Evolutionary conservation across 2,797 vertebrate genomes (phyloP).

Genomic region (Parotocinclus haroldoi): DNA sequence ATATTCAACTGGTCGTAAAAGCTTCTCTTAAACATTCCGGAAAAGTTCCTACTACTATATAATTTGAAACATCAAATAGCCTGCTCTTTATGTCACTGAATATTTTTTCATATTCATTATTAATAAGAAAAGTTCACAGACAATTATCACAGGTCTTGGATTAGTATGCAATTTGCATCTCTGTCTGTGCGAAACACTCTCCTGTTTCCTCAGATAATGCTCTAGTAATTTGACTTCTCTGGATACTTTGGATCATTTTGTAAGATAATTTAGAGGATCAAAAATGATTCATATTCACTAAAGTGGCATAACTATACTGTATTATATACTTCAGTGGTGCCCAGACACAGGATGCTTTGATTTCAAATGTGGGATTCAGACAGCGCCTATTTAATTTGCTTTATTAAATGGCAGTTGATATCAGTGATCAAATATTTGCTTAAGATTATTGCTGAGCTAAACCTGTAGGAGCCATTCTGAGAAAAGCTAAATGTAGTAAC

Average conservation of each 20-base stretch:
- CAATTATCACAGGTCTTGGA: conserved; percentile 35
- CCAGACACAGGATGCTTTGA: no score
- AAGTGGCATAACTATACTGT: background rate
- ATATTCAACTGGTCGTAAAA: conserved; percentile 30
- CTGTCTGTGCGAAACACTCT: conserved; percentile 22
- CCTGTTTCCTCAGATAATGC: conserved; percentile 16
- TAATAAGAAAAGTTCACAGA: conserved; percentile 33
- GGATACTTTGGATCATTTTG: conserved; percentile 10
- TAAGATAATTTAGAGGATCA: conserved; percentile 1
- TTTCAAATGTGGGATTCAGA: no score
- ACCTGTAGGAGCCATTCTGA: no score
- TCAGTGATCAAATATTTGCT: no score
- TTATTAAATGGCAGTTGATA: no score
- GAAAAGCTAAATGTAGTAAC: no score
- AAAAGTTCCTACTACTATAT: conserved; percentile 14
- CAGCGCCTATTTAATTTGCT: no score
- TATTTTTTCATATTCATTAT: conserved; percentile 30
- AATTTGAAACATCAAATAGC: conserved; percentile 28
- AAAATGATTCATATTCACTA: background rate
- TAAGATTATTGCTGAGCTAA: no score
- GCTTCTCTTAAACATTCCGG: background rate
- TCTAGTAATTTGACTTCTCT: conserved; percentile 13
- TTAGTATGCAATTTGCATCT: conserved; percentile 31
- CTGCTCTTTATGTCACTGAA: conserved; percentile 13
- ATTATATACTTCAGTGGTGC: no score